phyloP scores from a whole-genome alignment of 2,797 vertebrate genomes.

The Chiroxiphia lanceolata region DNA sequence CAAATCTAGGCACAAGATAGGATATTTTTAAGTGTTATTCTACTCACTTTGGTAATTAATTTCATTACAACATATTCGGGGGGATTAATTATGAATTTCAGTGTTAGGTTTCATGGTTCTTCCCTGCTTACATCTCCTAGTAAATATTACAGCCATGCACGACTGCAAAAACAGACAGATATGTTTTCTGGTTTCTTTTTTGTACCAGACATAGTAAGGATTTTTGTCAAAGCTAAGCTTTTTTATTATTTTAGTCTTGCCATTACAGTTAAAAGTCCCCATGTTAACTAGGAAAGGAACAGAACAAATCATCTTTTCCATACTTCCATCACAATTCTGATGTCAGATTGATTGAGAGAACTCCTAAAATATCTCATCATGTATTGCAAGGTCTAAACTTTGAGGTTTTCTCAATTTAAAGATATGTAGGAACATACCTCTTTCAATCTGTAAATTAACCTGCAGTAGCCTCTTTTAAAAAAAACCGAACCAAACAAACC shows the following conservation, averaged over 20 bases:
- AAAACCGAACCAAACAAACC: rapidly evolving
- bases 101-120: not conserved
- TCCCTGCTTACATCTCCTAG: not conserved
- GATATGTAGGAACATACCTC: not conserved
- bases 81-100: not conserved
- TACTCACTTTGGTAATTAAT: not conserved
- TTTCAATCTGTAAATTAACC: not conserved
- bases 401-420: not conserved
- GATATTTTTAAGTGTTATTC: not conserved
- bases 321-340: not conserved
- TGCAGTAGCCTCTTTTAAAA: not conserved
- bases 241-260: not conserved
- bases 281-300: not conserved
- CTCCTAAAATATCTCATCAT: not conserved
- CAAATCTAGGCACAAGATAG: not conserved
- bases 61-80: not conserved
- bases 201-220: not conserved
- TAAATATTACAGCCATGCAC: not conserved
- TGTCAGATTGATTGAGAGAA: not conserved
- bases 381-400: not conserved
- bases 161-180: not conserved
- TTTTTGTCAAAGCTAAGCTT: not conserved
- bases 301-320: not conserved
- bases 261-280: not conserved
- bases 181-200: not conserved